Base-by-base conservation (phyloP, 2,888 invertebrate genomes). In the Agrotis puta region DNA sequence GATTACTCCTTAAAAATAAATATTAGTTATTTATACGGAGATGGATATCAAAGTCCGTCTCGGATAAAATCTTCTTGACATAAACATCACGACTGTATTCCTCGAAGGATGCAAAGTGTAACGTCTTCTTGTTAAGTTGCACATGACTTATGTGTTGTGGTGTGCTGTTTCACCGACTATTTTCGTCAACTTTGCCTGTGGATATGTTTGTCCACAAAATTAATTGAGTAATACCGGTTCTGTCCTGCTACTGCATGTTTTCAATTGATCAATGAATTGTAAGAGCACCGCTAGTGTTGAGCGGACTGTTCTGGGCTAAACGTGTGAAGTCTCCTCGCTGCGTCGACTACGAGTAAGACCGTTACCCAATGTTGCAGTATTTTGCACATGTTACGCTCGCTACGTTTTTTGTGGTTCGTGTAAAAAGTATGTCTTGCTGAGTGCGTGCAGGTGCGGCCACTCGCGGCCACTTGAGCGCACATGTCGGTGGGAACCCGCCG, bases 381-480 rank as follows among this genome's bases (percentile, higher is more conserved):
- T 78, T 67, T n/a, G 80, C 80, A 74, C 80, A 80, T 80, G 77
- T 77, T 45, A 48, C 13, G 11, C 47, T 62, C 22, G n/a, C 45
- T 58, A 56, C 45, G 63, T 66, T 71, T 79, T 79, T 80, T 80
- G 45, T 61, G 59, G 16, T 14, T n/a, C 27, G 16, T 61, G 74
- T 80, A 70, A 80, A 73, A 80, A 65, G 72, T 27, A 47, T 56
- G 63, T 74, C 72, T 39, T 43, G 63, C 59, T 81, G 85, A 90
- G 89, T 84, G 88, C 61, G 64, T 85, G 87, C 89, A 88, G 88
- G 88, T 88, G 88, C 58, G 68, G 63, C 70, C 92, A 89, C 92
- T 91, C 24, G 72, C 68, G 64, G 33, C 68, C 92, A 91, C 92
- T 91, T 82, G 88, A 90, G 77, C 69, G 81, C 92, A 91, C 90